Evolutionary conservation across 2,888 invertebrate species (phyloP), one percentile per base, ranked within the genome.

Genomic region (Lithophane leautieri): DNA sequence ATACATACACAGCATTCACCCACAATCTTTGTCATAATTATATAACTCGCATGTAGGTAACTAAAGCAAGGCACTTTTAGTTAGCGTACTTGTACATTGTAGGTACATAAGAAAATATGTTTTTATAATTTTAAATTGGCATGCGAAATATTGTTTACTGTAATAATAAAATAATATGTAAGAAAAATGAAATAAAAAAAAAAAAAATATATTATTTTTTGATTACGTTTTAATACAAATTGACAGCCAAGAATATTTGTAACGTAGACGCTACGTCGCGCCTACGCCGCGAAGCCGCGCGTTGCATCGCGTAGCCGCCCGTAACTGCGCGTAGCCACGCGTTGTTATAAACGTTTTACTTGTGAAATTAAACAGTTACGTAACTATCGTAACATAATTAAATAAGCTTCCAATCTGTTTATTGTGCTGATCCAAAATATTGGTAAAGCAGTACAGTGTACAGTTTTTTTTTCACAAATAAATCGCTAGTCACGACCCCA

Each of bases 401-500:
- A 40, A 58, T 73, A 22, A 25, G 47, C 3, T 58, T 47, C 16
- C 9, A 14, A 8, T 44, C 40, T 16, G 28, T 42, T 63, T 40
- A 11, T 16, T 50, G 40, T 42, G 16, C n/a, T 19, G 28, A 74
- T 11, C 40, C 25, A 60, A 50, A 60, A 52, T 0, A 25, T 40
- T 58, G 14, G 22, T 58, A 19, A 68, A 78, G 52, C 16, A 22
- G n/a, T 34, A 12, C 14, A 58, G 9, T 34, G n/a, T n/a, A n/a
- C n/a, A n/a, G n/a, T 8, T 47, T 65, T 25, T 60, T 47, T 76
- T 67, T 58, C 25, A 34, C n/a, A 22, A 69, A 70, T 25, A 85
- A 84, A 71, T 72, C 86, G 89, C 89, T 87, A 72, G 85, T 88
- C 84, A 86, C 81, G 86, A 81, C 75, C 83, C 79, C 77, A 85